Evolutionary conservation across 2,113 vertebrate species (phyloP).

Genomic region (Leuciscus idus): DNA sequence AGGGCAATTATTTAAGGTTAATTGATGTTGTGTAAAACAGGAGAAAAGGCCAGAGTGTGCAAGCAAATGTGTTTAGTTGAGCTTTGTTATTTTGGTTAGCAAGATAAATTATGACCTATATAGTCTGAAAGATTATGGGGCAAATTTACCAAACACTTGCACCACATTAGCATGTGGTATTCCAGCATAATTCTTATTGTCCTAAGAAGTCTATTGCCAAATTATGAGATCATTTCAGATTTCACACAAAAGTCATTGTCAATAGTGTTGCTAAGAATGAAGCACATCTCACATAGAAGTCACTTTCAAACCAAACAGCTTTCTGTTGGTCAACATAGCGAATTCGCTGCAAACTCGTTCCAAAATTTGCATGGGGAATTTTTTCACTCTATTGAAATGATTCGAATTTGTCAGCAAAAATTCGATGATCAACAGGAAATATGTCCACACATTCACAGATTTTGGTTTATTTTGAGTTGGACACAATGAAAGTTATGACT

Average conservation of each 20-base stretch:
- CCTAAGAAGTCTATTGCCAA: not conserved
- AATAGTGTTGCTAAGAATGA: too few relatives aligned
- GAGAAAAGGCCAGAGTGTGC: not conserved
- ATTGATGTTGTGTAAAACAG: slow-evolving; percentile 12
- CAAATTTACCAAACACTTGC: slow-evolving; percentile 5
- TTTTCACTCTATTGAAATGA: too few relatives aligned
- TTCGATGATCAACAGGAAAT: too few relatives aligned
- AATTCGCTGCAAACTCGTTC: too few relatives aligned
- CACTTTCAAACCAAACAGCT: too few relatives aligned
- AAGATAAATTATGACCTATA: slow-evolving; percentile 11
- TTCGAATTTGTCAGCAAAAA: too few relatives aligned
- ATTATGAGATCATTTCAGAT: not conserved
- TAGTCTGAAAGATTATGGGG: not conserved
- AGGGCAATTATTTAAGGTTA: slow-evolving; percentile 39
- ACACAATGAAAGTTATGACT: too few relatives aligned
- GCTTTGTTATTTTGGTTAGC: slow-evolving; percentile 26
- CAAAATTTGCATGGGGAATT: too few relatives aligned
- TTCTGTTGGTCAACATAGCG: too few relatives aligned
- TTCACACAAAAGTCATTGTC: not conserved
- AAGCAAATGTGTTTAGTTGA: slow-evolving; percentile 27
- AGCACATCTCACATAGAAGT: too few relatives aligned
- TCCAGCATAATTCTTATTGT: not conserved
- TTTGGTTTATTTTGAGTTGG: too few relatives aligned
- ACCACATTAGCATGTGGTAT: not conserved
- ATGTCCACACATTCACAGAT: too few relatives aligned